Base-by-base conservation (phyloP, 2,113 vertebrate species). In the Odontesthes bonariensis region DNA sequence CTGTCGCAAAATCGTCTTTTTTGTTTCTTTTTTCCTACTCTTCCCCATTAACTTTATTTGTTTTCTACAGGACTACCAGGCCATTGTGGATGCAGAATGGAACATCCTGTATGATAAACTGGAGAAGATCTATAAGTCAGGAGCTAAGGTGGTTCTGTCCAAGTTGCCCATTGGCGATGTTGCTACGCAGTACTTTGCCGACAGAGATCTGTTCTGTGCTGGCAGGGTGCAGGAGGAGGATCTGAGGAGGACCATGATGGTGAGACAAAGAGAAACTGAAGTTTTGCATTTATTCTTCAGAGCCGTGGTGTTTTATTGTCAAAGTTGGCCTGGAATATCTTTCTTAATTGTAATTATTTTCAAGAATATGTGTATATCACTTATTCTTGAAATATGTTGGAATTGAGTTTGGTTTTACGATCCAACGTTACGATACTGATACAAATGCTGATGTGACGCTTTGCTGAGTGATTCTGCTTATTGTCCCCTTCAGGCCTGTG, bases 61-160 rank as follows among this genome's bases (percentile, higher is more conserved):
- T 6, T 7, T n/a, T 71, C 20, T 85, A 14, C 70, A 99, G 98
- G 98, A 99, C 32, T 99, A 99, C 77, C 98, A 99, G 89, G 97
- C 98, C 53, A 98, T 99, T 0, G 98, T 99, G 62, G 98, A 99
- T 4, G 98, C 98, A 0, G 98, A 99, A 78, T 99, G 98, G 98
- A 96, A 95, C 91, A 99, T 99, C 91, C 90, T 99, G 7, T 99
- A 99, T 0, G 97, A 99, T 92, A 99, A 99, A 56, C 91, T 99
- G 49, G 98, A 99, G 75, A 99, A 96, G 91, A 97, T 99, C 88
- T 86, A 95, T 74, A 84, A 90, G 77, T 99, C 98, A 0, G 98
- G 98, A 51, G 97, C 98, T 84, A 99, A 98, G 85, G 98, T 99
- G 3, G 93, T 99, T 44, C 84, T 99, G 53, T 99, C 98, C 68